Conservation (phyloP, 2,888 invertebrate genomes). For the Amblyjoppa proteus region DNA sequence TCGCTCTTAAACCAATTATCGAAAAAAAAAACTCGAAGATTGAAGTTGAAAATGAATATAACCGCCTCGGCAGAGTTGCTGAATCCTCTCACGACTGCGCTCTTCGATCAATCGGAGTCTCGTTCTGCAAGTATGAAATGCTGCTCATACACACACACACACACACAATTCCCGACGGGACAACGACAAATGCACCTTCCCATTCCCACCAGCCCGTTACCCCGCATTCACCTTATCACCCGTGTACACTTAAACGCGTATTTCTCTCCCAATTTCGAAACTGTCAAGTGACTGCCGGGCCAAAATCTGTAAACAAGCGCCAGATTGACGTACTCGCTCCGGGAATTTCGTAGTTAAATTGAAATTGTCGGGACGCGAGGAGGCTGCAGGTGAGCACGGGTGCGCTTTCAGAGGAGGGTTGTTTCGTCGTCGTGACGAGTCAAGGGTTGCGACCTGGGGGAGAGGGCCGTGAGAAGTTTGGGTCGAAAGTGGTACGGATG, state of each 20-base stretch:
- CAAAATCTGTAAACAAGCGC: conserved; percentile 67
- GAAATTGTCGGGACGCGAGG: conserved; percentile 54
- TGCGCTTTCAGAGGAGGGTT: conserved; percentile 29
- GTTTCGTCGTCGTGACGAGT: conserved; percentile 35
- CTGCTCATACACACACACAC: neutral
- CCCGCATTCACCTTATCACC: neutral
- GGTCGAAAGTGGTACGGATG: neutral
- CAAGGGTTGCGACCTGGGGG: neutral
- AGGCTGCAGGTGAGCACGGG: conserved; percentile 31
- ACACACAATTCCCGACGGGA: neutral
- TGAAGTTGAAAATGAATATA: neutral
- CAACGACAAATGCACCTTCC: conserved; percentile 24
- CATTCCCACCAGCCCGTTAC: no score
- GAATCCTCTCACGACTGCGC: neutral
- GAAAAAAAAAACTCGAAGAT: neutral
- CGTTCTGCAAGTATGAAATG: neutral
- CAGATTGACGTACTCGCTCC: conserved; percentile 57
- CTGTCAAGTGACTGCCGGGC: conserved; percentile 54
- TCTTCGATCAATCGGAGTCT: neutral
- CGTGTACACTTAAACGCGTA: conserved; percentile 24
- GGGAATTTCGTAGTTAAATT: conserved; percentile 70
- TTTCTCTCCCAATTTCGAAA: conserved; percentile 57
- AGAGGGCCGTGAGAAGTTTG: neutral
- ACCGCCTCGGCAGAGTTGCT: neutral
- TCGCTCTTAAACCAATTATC: neutral